phyloP scores from a whole-genome alignment of 23 tunicate genomes.

The Trididemnum nubilum region DNA sequence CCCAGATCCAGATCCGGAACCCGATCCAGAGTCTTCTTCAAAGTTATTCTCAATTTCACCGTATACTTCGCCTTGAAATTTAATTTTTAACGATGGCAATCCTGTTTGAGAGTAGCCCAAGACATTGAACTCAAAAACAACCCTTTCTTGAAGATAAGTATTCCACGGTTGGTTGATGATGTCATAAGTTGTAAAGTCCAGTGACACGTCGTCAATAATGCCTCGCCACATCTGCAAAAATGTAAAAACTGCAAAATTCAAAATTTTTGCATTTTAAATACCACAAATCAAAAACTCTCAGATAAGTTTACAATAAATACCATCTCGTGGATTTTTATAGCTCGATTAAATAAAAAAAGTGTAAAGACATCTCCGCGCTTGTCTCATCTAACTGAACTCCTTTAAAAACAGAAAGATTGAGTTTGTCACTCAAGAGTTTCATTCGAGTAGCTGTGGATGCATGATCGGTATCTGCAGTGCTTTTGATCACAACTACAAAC shows the following conservation, averaged over 20 bases:
- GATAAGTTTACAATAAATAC: no score
- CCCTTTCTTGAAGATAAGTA: constrained; percentile 29
- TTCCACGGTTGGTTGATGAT: constrained; percentile 63
- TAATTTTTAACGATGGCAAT: constrained; percentile 39
- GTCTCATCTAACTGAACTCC: no score
- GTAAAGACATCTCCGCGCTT: no score
- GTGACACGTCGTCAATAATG: constrained; percentile 30
- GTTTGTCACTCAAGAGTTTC: no score
- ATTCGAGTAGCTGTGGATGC: no score
- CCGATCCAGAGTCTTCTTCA: not conserved
- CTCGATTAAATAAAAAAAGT: no score
- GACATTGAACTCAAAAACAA: constrained; percentile 31
- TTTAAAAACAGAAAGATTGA: no score
- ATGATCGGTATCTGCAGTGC: no score
- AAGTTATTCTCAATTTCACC: not conserved
- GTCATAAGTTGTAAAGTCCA: constrained; percentile 53
- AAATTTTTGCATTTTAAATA: not conserved
- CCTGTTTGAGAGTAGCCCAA: constrained; percentile 51
- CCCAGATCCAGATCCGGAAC: constrained; percentile 13
- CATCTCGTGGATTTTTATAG: no score
- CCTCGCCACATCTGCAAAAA: constrained; percentile 42
- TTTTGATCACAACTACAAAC: no score
- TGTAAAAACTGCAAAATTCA: not conserved
- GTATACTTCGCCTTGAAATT: constrained; percentile 46
- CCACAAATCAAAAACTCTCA: no score